Evolutionary conservation across 2,888 invertebrate species (phyloP), one percentile per base, ranked within the genome.

Genomic region (Yponomeuta malinellus): DNA sequence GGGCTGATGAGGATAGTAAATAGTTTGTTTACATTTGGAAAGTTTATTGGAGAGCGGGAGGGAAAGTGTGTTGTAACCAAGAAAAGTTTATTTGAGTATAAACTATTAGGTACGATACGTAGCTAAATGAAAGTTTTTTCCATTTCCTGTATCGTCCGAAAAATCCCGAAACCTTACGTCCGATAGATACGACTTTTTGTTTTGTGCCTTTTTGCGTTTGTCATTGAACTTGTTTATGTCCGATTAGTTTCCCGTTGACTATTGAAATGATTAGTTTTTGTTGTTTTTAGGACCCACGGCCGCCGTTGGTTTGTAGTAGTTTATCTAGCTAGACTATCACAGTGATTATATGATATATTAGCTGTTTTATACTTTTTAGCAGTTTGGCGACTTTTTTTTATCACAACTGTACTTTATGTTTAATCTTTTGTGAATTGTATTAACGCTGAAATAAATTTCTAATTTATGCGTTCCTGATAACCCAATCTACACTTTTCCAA

Each of bases 121-220:
- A 12, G 12, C 52, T 59, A 59, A 59, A 59, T 59, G 12, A 15
- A 59, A 59, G 52, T 59, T 59, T 59, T 23, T 59, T 15, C 52
- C 52, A 59, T 59, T 59, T 59, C 52, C 52, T 59, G 52, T 59
- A 59, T 59, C 52, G 52, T 59, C 52, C 15, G 52, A 59, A 59
- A 59, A 59, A 59, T 59, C 52, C 52, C 52, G 52, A 59, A 59
- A 15, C 52, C 15, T 59, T 9, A 59, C 52, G 52, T 59, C 43
- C 5, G 43, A 43, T 15, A 8, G 52, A 15, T 1, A 59, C 52
- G 12, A 59, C 52, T 59, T 59, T 59, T 12, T 59, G 52, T 59
- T 59, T 59, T 12, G 52, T 59, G 15, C 52, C 52, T 59, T 59
- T 59, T 59, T 5, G 52, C 52, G 52, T 15, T 15, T 12, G 52